phyloP scores from a whole-genome alignment of 2,888 invertebrate genomes.

The Brenthis ino region DNA sequence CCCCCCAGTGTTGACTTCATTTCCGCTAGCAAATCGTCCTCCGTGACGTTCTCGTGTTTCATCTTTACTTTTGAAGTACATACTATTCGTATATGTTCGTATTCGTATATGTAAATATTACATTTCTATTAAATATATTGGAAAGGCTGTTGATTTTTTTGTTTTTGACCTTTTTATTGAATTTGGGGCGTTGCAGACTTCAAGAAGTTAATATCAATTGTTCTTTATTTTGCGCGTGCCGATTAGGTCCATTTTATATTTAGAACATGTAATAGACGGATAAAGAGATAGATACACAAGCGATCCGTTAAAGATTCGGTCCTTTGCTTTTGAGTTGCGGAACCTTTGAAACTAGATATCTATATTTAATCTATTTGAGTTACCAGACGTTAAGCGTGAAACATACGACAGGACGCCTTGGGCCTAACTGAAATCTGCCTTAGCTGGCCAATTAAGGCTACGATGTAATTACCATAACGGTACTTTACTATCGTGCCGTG shows the following conservation, averaged over 20 bases:
- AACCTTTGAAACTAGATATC: background rate
- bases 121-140: too few relatives aligned
- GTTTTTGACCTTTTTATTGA: too few relatives aligned
- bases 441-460: conserved; percentile 55
- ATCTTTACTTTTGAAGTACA: conserved; percentile 20
- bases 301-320: too few relatives aligned
- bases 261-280: too few relatives aligned
- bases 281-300: too few relatives aligned
- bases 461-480: conserved; percentile 73
- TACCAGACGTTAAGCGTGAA: conserved; percentile 10
- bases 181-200: too few relatives aligned
- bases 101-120: background rate
- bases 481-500: conserved; percentile 72
- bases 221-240: too few relatives aligned
- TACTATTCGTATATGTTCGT: conserved; percentile 19
- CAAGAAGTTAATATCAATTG: too few relatives aligned
- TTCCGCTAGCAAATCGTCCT: conserved; percentile 68
- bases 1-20: conserved; percentile 66
- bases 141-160: too few relatives aligned
- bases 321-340: too few relatives aligned
- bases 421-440: conserved; percentile 44
- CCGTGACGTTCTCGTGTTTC: conserved; percentile 26
- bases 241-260: too few relatives aligned
- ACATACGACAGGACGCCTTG: conserved; percentile 32
- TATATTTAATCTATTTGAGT: conserved; percentile 2